These are phyloP conservation scores for Chloromyia formosa DNA, from an alignment of 2,888 invertebrate genomes.

Conservation along the genomic window DNA sequence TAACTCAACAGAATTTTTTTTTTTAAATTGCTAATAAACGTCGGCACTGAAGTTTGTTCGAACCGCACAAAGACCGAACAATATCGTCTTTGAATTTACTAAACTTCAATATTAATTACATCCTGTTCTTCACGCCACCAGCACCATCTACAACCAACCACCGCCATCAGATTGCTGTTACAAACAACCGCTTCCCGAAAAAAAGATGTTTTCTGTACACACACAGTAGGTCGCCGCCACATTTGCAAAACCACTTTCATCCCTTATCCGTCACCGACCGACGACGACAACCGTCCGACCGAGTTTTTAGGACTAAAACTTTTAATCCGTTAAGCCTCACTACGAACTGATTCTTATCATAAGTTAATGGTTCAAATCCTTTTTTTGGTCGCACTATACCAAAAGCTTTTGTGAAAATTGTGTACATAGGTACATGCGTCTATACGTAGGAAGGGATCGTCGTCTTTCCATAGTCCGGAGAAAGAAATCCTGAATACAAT, in stretches of 20 bases:
- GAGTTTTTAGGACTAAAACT: not conserved
- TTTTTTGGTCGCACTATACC: constrained; percentile 15
- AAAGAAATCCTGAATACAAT: not conserved
- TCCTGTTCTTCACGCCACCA: not conserved
- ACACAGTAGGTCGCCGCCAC: not conserved
- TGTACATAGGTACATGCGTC: not conserved
- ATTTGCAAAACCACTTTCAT: not conserved
- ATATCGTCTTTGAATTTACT: not conserved
- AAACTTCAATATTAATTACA: constrained; percentile 10
- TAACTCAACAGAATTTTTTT: no score
- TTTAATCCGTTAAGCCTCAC: constrained; percentile 17
- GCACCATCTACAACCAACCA: not conserved
- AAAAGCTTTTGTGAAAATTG: constrained; percentile 13
- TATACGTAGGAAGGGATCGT: not conserved
- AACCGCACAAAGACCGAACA: no score
- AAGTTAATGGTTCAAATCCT: constrained; percentile 34
- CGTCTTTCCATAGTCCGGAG: not conserved
- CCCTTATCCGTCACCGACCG: not conserved
- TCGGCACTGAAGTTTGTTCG: no score
- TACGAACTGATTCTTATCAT: constrained; percentile 33
- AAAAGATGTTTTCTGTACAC: constrained; percentile 2
- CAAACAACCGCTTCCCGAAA: constrained; percentile 1
- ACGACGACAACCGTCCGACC: no score
- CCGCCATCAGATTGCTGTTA: not conserved
- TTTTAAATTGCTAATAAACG: no score